These are phyloP conservation scores for Pachyseris speciosa DNA, from an alignment of 64 coral and sea anemone species.

Conservation along the genomic window DNA sequence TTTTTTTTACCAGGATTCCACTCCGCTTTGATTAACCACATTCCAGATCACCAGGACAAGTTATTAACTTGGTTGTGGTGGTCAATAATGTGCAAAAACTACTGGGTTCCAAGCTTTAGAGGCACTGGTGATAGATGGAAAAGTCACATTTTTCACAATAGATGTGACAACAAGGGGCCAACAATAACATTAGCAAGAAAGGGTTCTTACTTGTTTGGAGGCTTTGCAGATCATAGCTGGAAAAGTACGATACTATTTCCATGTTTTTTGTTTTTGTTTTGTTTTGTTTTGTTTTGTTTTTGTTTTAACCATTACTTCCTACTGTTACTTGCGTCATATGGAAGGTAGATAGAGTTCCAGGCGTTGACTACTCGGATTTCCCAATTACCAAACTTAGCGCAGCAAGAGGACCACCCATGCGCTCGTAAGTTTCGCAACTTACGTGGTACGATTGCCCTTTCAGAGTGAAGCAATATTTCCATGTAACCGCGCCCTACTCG, in stretches of 20 bases:
- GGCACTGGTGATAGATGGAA: not conserved
- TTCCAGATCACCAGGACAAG: conserved; percentile 18
- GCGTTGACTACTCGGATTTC: too few species aligned
- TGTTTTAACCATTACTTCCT: too few species aligned
- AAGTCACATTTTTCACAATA: not conserved
- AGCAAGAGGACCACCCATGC: too few species aligned
- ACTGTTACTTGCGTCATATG: too few species aligned
- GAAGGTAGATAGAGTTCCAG: too few species aligned
- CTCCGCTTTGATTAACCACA: conserved; percentile 61
- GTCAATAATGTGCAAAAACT: not conserved
- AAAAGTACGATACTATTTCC: conserved; percentile 3
- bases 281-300: not conserved
- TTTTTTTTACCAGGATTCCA: conserved; percentile 29
- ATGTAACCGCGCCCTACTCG: too few species aligned
- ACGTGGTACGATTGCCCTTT: too few species aligned
- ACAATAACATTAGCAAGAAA: conserved; percentile 32
- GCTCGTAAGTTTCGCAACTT: too few species aligned
- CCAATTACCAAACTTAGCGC: too few species aligned
- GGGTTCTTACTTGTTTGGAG: conserved; percentile 42
- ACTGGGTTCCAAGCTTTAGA: conserved; percentile 67
- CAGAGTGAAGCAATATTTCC: too few species aligned
- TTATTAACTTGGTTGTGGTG: conserved; percentile 54
- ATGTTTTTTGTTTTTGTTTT: not conserved
- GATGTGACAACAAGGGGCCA: conserved; percentile 59
- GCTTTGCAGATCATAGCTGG: conserved; percentile 60